Evolutionary conservation across 2,113 vertebrate genomes (phyloP).

Genomic region (Psophia crepitans): DNA sequence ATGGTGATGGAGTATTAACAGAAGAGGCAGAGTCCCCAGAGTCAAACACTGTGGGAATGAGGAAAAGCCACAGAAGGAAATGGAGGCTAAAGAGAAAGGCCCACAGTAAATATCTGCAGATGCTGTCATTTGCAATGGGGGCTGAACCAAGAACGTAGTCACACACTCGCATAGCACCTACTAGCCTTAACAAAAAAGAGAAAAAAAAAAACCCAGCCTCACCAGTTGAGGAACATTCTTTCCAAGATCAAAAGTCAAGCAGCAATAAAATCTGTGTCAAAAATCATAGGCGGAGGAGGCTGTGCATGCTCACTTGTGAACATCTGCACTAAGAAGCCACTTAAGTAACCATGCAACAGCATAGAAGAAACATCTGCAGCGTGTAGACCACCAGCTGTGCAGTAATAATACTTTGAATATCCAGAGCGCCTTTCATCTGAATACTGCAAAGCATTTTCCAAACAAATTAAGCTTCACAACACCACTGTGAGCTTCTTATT

Average conservation of each 20-base stretch:
- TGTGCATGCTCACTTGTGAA: slow-evolving; percentile 7
- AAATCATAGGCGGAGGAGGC: slow-evolving; percentile 28
- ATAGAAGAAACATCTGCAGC: slow-evolving; percentile 47
- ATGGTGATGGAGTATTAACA: slow-evolving; percentile 44
- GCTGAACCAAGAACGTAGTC: slow-evolving; percentile 33
- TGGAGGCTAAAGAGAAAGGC: slow-evolving; percentile 59
- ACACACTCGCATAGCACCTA: slow-evolving; percentile 28
- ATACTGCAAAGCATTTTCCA: slow-evolving; percentile 61
- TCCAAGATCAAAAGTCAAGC: slow-evolving; percentile 68
- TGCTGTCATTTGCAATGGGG: not conserved
- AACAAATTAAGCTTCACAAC: slow-evolving; percentile 61
- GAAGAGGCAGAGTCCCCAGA: slow-evolving; percentile 16
- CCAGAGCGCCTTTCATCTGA: slow-evolving; percentile 61
- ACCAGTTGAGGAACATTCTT: slow-evolving; percentile 15
- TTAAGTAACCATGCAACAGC: slow-evolving; percentile 47
- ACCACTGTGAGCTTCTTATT: slow-evolving; percentile 48
- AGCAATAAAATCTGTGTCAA: slow-evolving; percentile 59
- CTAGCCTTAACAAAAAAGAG: slow-evolving; percentile 19
- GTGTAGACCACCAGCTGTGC: slow-evolving; percentile 31
- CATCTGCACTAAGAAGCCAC: slow-evolving; percentile 44
- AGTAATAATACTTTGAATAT: slow-evolving; percentile 53
- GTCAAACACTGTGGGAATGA: slow-evolving; percentile 37
- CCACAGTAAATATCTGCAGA: slow-evolving; percentile 62
- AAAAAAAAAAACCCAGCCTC: not conserved
- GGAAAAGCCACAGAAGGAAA: slow-evolving; percentile 69